These are phyloP conservation scores for Erpornis zantholeuca DNA, from an alignment of 2,113 vertebrate genomes.

Conservation along the genomic window DNA sequence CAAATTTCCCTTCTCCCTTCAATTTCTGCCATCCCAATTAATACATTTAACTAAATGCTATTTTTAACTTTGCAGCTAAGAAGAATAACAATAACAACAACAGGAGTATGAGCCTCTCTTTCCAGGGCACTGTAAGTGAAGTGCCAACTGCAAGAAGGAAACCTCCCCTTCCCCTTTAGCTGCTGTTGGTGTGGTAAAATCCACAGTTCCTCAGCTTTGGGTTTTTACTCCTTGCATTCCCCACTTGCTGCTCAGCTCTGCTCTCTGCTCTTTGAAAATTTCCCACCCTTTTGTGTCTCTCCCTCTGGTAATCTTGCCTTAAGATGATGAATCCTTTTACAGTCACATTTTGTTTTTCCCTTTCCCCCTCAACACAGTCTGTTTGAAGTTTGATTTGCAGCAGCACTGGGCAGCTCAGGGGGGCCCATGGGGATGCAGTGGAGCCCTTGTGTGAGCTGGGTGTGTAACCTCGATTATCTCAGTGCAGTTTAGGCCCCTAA, in stretches of 20 bases:
- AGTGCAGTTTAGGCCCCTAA: not conserved
- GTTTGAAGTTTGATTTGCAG: not conserved
- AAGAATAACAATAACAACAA: not conserved
- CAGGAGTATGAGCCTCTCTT: not conserved
- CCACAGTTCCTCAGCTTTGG: not conserved
- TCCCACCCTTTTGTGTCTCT: not conserved
- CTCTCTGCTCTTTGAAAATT: not conserved
- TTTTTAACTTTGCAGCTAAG: not conserved
- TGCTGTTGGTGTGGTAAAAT: not conserved
- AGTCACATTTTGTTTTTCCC: not conserved
- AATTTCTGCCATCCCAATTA: not conserved
- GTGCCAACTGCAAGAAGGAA: not conserved
- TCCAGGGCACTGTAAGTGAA: not conserved
- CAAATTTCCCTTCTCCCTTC: not conserved
- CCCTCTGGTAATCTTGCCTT: not conserved
- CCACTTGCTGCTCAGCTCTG: not conserved
- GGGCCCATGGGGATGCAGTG: not conserved
- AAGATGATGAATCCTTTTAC: not conserved
- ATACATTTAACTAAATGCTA: not conserved
- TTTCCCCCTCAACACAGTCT: accelerated
- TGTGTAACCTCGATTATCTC: not conserved
- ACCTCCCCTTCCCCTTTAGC: not conserved
- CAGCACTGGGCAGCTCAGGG: not conserved
- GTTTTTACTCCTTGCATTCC: not conserved
- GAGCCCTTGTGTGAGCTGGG: not conserved